Evolutionary conservation across 1,140 invertebrate species (phyloP).

Genomic region (Holcopasites calliopsidis): DNA sequence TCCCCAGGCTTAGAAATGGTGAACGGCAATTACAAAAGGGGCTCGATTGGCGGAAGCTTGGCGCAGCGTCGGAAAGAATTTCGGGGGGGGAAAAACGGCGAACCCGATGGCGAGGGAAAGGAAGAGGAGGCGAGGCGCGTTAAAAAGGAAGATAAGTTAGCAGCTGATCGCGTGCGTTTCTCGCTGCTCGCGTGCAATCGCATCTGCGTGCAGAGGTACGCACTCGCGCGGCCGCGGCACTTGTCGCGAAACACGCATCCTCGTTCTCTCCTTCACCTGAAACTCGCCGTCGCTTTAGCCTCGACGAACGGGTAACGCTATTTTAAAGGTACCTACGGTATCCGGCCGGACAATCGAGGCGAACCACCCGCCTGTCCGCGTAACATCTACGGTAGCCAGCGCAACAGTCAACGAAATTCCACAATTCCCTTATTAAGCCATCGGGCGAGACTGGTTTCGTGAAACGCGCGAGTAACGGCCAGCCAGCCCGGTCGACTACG

Average conservation of each 20-base stretch:
- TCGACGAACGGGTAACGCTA: too few relatives aligned
- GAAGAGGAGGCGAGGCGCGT: constrained; percentile 7
- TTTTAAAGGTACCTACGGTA: too few relatives aligned
- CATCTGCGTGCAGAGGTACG: constrained; percentile 57
- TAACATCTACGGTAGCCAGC: neutral
- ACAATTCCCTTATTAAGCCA: constrained; percentile 43
- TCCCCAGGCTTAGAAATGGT: too few relatives aligned
- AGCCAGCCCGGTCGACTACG: constrained; percentile 37
- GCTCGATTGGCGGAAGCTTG: neutral
- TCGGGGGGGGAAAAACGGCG: neutral
- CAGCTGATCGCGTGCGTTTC: constrained; percentile 56
- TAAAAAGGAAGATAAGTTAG: constrained; percentile 38
- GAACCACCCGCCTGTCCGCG: too few relatives aligned
- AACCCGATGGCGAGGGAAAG: neutral
- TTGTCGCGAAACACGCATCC: constrained; percentile 30
- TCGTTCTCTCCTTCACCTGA: neutral
- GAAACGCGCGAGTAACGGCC: constrained; percentile 26
- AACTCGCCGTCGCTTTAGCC: too few relatives aligned
- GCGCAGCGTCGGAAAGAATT: neutral
- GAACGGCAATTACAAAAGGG: too few relatives aligned
- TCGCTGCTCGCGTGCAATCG: constrained; percentile 53
- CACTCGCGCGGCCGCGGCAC: constrained; percentile 52
- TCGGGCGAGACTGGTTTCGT: constrained; percentile 27
- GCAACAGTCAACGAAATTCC: constrained; percentile 22
- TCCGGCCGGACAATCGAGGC: too few relatives aligned